Base-by-base conservation (phyloP, 2,113 vertebrate genomes). In the Scomber japonicus region DNA sequence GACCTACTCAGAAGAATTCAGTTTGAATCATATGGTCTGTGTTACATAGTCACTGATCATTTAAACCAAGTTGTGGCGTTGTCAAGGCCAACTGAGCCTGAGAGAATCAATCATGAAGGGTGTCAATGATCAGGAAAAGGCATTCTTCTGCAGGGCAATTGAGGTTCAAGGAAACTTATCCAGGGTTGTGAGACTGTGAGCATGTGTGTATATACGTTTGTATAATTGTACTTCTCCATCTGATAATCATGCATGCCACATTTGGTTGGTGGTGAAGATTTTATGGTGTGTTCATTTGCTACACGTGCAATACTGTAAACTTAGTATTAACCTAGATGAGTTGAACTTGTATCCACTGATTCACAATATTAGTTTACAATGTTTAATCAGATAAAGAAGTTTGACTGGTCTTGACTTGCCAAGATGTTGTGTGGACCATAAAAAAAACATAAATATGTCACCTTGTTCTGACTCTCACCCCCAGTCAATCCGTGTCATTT, bases 131-230 rank as follows among this genome's bases (percentile, higher is more conserved):
- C 56, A 13, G 54, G 19, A 57, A 31, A 65, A 44, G 11, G 67
- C n/a, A 56, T 31, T 31, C 24, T 31, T 21, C 15, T 62, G 15
- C 5, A 45, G 17, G 45, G 49, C 59, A 71, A 57, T 46, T 50
- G 6, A 15, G 30, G 55, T 77, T 74, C 46, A 65, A 73, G 56
- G 68, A 76, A 62, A 24, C 55, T 46, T 46, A 27, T n/a, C 24
- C 40, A 40, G 35, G 2, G 35, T 40, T 40, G 35, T 40, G 35
- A 40, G 31, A 35, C 31, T 66, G 51, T 59, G 21, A 66, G 49
- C 56, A 15, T 30, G 31, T 9, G 46, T n/a, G 35, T 21, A 35
- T 35, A 35, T 35, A 9, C 0, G 35, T 35, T 35, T 35, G 35
- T 35, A 35, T 35, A 35, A 35, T 35, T 35, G 5, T 8, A 35